A percentile compares a stretch with the other conserved stretches of the same genome.
Evolutionary conservation across 2,113 vertebrate genomes (phyloP).

Genomic region (Dasyprocta punctata): DNA sequence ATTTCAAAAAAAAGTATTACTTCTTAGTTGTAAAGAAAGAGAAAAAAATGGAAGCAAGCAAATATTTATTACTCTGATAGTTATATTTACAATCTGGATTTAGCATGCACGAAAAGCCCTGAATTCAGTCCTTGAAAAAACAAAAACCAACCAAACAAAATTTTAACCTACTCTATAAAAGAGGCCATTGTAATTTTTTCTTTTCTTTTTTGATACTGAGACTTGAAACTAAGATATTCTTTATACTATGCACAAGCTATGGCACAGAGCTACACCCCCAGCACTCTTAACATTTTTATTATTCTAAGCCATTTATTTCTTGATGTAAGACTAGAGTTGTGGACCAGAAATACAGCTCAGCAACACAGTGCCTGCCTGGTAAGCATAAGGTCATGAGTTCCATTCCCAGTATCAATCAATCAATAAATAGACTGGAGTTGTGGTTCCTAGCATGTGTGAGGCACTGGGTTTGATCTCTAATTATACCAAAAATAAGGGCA

Average conservation of each 20-base stretch:
- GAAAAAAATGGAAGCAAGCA: background rate
- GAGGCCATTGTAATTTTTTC: background rate
- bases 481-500: background rate
- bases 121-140: background rate
- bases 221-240: background rate
- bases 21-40: background rate
- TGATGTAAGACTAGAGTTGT: background rate
- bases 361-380: no score
- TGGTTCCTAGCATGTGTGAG: background rate
- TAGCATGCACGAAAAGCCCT: background rate
- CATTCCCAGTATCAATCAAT: no score
- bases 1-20: background rate
- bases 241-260: background rate
- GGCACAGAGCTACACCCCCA: background rate
- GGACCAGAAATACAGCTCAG: background rate
- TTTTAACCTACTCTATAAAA: background rate
- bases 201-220: background rate
- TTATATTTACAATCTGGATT: background rate
- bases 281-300: background rate
- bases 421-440: background rate
- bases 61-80: background rate
- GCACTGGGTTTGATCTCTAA: background rate
- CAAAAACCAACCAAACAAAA: background rate
- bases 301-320: constrained; percentile 29
- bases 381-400: no score